Base-by-base conservation (phyloP, 2,888 invertebrate species). In the Sympetrum striolatum region DNA sequence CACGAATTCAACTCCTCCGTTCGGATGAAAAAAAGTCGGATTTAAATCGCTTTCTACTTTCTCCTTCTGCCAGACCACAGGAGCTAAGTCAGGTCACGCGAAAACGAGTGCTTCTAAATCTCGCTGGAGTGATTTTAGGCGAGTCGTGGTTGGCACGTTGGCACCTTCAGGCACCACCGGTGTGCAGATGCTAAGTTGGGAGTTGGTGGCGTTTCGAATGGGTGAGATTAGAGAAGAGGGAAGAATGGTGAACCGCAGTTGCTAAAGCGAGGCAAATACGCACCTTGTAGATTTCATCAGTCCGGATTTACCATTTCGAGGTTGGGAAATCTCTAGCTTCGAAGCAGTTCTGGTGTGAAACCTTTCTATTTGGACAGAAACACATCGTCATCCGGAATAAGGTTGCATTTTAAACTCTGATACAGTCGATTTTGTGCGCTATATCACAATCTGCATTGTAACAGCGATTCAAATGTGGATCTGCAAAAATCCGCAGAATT, bases 11-110 rank as follows among this genome's bases (percentile, higher is more conserved):
- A 73, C 73, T 73, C 31, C 73, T 31, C 37, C 37, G 86, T 86
- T 86, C 60, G 86, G 53, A 37, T 18, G 60, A 35, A 60, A 44
- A 86, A 86, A 86, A 60, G 58, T 37, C 86, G 58, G 81, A 60
- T 86, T 60, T 39, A 86, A 86, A 86, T 60, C 86, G 60, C 86
- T 86, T 86, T 86, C 86, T 86, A 86, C 86, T 86, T 86, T 86
- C 86, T 60, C 86, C 82, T 31, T 48, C 58, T 18, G n/a, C 82
- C 22, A 37, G 86, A 60, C 15, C 37, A 60, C 53, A 60, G 37
- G 35, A 60, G 37, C 60, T 37, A 39, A 22, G 86, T 60, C 86
- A 39, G 86, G 60, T 37, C 37, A n/a, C 86, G 37, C 35, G 35
- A 48, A 48, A 82, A 58, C 35, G 60, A n/a, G 37, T n/a, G n/a